Percentiles rank a stretch among this genome's conserved stretches.
phyloP scores from a whole-genome alignment of 2,113 vertebrate species.

The Brachypodius melanocephalos region DNA sequence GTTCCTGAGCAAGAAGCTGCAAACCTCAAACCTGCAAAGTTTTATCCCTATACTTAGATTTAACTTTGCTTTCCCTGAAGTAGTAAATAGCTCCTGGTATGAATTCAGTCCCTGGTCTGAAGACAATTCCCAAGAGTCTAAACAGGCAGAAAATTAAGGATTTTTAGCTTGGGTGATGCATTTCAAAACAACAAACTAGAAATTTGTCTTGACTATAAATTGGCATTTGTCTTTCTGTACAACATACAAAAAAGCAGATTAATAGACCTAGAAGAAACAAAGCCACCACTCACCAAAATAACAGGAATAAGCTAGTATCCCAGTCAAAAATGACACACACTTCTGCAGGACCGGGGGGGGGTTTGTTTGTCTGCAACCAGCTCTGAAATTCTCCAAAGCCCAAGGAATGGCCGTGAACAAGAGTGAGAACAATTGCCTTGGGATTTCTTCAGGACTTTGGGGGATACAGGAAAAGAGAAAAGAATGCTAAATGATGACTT shows the following conservation, averaged over 20 bases:
- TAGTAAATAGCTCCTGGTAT: neutral
- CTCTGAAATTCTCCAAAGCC: neutral
- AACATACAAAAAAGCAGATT: neutral
- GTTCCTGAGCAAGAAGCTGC: neutral
- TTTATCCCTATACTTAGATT: neutral
- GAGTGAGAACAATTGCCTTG: rapidly evolving
- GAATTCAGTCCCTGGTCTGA: neutral
- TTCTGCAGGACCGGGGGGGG: neutral
- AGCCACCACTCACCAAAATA: neutral
- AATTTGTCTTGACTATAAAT: neutral
- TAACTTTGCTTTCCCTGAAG: neutral
- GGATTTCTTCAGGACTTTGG: neutral
- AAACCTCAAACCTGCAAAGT: neutral
- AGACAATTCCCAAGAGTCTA: neutral
- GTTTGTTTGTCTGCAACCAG: neutral
- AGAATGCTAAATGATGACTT: neutral
- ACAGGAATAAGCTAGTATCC: neutral
- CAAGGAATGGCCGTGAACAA: rapidly evolving
- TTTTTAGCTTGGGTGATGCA: neutral
- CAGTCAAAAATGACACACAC: neutral
- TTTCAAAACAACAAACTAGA: neutral
- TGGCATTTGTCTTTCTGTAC: neutral
- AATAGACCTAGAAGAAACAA: neutral
- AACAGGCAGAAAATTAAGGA: neutral
- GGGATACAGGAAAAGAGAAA: neutral